Base-by-base conservation (phyloP, 2,797 vertebrate species). In the Karalla daura region DNA sequence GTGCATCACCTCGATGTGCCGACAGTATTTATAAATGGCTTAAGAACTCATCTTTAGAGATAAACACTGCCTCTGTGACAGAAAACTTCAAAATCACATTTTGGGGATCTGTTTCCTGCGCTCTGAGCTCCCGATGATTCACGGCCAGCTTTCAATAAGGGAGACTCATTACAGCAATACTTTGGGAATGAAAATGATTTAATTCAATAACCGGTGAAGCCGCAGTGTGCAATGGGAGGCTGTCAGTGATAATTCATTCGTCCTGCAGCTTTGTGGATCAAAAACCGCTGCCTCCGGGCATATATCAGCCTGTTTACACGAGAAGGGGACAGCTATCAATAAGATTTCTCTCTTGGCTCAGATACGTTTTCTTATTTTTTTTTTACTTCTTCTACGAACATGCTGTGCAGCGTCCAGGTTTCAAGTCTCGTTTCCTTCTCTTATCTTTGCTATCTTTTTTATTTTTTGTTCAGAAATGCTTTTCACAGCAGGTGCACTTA, bases 171-270 rank as follows among this genome's bases (percentile, higher is more conserved):
- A 63, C 41, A 51, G 46, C 55, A 28, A 44, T 58, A 9, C 33
- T 44, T 51, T 5, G 17, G 45, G 73, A 72, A 74, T 84, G 58
- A 67, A 69, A 72, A 59, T 64, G 40, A 76, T 73, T 80, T 71
- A 69, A 83, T 85, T 87, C 44, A 80, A 63, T 85, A 75, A 75
- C 78, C 74, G 66, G 23, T 49, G 71, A n/a, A 68, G 74, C 70
- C 52, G 21, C 64, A 58, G 62, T 73, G 68, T 78, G 79, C 71
- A 76, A 70, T 40, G 41, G 66, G 86, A 59, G 72, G 80, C 83
- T 75, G 77, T 74, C 74, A 84, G 79, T 53, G 41, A 71, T 80
- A 74, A 86, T 88, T 83, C 46, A 86, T 87, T 83, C 12, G 5
- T 76, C 68, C 49, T 62, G 55, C 53, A 8, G 46, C 43, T 76